Evolutionary conservation across 2,113 vertebrate genomes (phyloP).

Genomic region (Isurus oxyrinchus): DNA sequence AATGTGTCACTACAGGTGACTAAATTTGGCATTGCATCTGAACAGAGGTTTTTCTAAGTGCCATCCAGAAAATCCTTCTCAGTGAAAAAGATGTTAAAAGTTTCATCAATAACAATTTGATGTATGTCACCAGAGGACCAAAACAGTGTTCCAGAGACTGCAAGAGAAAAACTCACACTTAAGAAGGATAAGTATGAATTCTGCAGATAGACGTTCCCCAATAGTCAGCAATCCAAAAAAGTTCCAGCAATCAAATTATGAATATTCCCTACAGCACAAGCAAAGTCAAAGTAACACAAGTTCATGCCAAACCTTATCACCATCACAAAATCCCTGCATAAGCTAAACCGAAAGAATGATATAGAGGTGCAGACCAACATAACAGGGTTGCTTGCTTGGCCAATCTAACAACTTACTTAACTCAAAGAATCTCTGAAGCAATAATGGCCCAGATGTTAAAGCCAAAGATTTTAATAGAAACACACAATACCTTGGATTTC

Average conservation of each 20-base stretch:
- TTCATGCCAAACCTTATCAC: not conserved
- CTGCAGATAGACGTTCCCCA: not conserved
- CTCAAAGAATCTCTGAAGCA: not conserved
- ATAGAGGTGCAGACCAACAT: not conserved
- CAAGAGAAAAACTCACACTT: not conserved
- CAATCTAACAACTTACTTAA: not conserved
- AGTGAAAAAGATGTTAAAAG: no score
- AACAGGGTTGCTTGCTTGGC: not conserved
- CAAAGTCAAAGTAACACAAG: not conserved
- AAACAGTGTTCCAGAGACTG: not conserved
- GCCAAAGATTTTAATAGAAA: not conserved
- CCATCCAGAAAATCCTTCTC: no score
- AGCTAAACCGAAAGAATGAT: not conserved
- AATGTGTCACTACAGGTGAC: no score
- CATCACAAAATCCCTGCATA: not conserved
- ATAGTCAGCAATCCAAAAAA: not conserved
- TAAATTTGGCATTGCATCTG: no score
- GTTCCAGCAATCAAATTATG: not conserved
- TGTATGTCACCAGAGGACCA: no score
- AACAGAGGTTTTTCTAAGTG: no score
- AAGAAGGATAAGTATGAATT: not conserved
- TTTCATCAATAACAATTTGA: no score
- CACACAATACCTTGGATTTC: not conserved
- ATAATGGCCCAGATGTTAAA: not conserved
- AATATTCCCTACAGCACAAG: not conserved